Evolutionary conservation across 2,113 vertebrate genomes (phyloP).

Genomic region (Ondatra zibethicus): DNA sequence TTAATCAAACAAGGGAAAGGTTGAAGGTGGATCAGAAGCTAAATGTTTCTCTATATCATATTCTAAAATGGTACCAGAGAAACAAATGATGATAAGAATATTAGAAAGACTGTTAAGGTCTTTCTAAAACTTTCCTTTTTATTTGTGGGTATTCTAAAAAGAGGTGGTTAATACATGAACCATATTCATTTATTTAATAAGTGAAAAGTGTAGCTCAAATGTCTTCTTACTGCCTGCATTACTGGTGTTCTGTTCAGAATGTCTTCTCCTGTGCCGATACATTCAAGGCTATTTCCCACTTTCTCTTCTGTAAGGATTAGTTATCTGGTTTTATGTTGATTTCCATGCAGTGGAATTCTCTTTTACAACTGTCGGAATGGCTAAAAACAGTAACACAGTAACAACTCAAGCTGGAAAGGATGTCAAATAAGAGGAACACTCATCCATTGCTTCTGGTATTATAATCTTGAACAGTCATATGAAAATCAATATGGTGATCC

Average conservation of each 20-base stretch:
- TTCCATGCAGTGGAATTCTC: neutral
- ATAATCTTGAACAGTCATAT: neutral
- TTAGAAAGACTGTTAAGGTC: neutral
- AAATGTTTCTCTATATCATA: constrained; percentile 7
- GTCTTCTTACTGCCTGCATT: neutral
- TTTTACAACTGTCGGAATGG: neutral
- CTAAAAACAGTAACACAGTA: neutral
- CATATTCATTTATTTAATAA: neutral
- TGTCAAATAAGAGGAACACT: neutral
- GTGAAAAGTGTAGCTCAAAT: neutral
- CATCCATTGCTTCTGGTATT: neutral
- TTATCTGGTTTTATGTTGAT: neutral
- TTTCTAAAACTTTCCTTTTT: neutral
- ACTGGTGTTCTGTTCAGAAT: neutral
- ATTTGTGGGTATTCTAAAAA: neutral
- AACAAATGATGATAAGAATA: constrained; percentile 14
- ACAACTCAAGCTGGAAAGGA: neutral
- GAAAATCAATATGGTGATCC: neutral
- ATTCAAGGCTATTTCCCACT: no score
- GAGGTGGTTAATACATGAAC: neutral
- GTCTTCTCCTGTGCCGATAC: neutral
- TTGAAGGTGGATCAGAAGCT: constrained; percentile 10
- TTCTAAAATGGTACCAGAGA: constrained; percentile 15
- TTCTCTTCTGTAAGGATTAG: neutral
- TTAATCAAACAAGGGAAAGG: constrained; percentile 43